Base-by-base conservation (phyloP, 2,797 vertebrate genomes). In the Acipenser transmontanus region DNA sequence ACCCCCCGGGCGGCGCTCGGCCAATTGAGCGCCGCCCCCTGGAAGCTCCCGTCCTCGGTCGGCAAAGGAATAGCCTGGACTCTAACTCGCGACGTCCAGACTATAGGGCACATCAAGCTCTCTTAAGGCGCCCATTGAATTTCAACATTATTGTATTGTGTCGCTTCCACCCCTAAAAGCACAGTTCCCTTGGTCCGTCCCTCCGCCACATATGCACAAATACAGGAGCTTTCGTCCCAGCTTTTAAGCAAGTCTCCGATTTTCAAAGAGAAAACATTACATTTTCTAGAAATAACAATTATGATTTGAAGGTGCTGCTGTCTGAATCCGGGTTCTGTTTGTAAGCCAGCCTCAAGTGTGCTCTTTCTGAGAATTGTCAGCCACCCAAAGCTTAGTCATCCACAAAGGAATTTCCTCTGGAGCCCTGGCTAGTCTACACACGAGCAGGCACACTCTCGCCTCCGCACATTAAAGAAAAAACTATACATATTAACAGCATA, bases 391-490 rank as follows among this genome's bases (percentile, higher is more conserved):
- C 67, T 76, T 71, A 73, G 66, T 72, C 71, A 76, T 62, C 71
- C 71, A 74, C 68, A 69, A 70, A 74, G 68, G 74, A 74, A 73
- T 73, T 69, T 78, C 66, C 65, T 71, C 65, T 62, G 57, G 9
- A 67, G 66, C 63, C 70, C 59, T 54, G 62, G 70, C 71, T 70
- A 70, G 70, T 64, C 72, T 70, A 47, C 63, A 72, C 67, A 69
- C 64, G 59, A 20, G 17, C 13, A 17, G 9, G 51, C 62, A 64
- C 50, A 48, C 65, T 49, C 54, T 48, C 50, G 17, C 7, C 64
- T 66, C 34, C 4, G 34, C 34, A 47, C 9, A 59, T 62, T 51
- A 54, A 59, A 9, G 6, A 61, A 65, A 60, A 48, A 48, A 61
- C 50, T 50, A 50, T 17, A 10, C 7, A 65, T 62, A 52, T 56